These are phyloP conservation scores for Pyxicephalus adspersus DNA, from an alignment of 2,113 vertebrate genomes.

Conservation along the genomic window DNA sequence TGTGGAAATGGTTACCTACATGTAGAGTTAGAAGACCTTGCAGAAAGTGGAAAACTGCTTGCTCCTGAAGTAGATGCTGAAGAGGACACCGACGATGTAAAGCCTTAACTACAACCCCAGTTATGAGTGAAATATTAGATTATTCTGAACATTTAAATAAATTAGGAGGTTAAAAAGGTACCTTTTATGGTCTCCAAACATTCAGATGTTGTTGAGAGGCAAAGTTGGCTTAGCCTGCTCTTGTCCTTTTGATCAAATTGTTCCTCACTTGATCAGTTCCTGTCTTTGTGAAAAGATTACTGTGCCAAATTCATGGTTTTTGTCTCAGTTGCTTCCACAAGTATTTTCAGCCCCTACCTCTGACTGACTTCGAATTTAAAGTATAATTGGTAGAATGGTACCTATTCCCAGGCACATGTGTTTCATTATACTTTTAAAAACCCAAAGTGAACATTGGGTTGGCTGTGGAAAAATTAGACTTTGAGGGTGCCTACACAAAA, in stretches of 20 bases:
- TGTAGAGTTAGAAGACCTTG: slow-evolving; percentile 5
- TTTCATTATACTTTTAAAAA: no score
- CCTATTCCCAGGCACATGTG: no score
- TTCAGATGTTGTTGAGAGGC: not conserved
- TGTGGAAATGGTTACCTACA: slow-evolving; percentile 17
- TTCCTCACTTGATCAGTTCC: not conserved
- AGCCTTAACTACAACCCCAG: not conserved
- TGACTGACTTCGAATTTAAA: not conserved
- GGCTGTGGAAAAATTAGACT: no score
- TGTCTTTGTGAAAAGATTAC: not conserved
- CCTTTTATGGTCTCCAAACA: slow-evolving; percentile 2
- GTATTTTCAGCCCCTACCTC: slow-evolving; percentile 40
- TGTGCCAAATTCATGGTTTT: slow-evolving; percentile 14
- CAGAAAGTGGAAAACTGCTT: slow-evolving; percentile 35
- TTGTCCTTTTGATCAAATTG: not conserved
- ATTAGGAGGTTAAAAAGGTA: not conserved
- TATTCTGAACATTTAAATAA: not conserved
- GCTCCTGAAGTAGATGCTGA: slow-evolving; percentile 14
- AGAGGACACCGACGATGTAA: slow-evolving; percentile 24
- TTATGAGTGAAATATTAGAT: not conserved
- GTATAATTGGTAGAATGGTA: not conserved
- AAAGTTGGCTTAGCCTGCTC: slow-evolving; percentile 1
- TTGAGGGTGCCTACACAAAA: not conserved
- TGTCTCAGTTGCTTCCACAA: not conserved
- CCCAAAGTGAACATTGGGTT: no score